Evolutionary conservation across 2,113 vertebrate species (phyloP).

Genomic region (Vulpes vulpes): DNA sequence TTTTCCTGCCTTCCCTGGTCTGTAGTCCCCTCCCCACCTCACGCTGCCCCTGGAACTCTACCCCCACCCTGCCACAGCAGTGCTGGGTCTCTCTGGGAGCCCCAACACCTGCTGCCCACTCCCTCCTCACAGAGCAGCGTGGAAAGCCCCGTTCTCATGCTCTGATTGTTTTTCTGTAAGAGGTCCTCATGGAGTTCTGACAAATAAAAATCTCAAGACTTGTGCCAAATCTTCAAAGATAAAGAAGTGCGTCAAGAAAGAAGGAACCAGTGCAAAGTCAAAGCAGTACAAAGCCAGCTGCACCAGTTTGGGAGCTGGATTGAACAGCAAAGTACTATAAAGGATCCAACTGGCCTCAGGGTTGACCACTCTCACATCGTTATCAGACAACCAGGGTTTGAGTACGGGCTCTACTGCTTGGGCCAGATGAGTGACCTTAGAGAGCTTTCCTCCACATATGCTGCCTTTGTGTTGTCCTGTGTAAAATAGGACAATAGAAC

Average conservation of each 20-base stretch:
- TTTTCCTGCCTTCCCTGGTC: neutral
- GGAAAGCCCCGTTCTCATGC: neutral
- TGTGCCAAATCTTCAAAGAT: neutral
- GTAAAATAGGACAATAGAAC: neutral
- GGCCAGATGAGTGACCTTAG: neutral
- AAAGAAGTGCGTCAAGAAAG: neutral
- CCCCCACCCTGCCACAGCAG: no score
- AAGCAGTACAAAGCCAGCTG: neutral
- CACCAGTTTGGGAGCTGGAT: no score
- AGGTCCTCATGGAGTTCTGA: neutral
- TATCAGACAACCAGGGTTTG: neutral
- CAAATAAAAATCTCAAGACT: neutral
- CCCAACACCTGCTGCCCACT: accelerated
- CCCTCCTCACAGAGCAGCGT: neutral
- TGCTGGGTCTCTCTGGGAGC: neutral
- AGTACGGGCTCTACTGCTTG: no score
- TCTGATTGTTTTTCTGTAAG: neutral
- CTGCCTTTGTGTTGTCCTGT: neutral
- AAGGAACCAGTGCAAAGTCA: neutral
- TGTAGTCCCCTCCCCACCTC: neutral
- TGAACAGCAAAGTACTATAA: neutral
- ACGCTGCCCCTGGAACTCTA: no score
- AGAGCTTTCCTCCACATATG: neutral
- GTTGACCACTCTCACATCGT: accelerated
- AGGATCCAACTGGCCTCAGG: neutral